Evolutionary conservation across 2,113 vertebrate genomes (phyloP).

Genomic region (Pseudorhombus dupliciocellatus): DNA sequence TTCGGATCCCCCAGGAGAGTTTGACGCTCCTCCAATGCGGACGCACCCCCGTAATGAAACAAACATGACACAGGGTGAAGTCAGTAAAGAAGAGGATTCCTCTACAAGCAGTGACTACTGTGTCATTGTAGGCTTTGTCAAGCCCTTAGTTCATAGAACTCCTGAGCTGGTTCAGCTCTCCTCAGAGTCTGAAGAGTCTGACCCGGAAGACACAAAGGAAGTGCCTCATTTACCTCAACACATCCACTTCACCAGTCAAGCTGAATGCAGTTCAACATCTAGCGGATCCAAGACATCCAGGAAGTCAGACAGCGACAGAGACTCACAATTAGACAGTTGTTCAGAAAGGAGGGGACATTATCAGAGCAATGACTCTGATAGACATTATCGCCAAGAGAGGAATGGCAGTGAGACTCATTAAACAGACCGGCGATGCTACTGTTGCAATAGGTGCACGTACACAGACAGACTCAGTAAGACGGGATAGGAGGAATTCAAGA

Average conservation of each 20-base stretch:
- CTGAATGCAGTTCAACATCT: constrained; percentile 18
- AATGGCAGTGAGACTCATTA: constrained; percentile 77
- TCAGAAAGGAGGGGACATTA: constrained; percentile 80
- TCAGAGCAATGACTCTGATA: constrained; percentile 77
- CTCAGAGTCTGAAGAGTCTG: constrained; percentile 89
- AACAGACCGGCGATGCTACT: constrained; percentile 74
- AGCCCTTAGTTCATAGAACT: constrained; percentile 89
- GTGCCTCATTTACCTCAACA: constrained; percentile 74
- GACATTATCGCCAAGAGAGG: constrained; percentile 80
- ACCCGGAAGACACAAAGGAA: constrained; percentile 76
- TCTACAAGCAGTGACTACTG: constrained; percentile 87
- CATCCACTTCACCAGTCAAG: constrained; percentile 79
- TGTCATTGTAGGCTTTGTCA: constrained; percentile 90
- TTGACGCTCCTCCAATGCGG: constrained; percentile 40
- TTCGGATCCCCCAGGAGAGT: constrained; percentile 45
- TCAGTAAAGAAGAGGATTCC: constrained; percentile 63
- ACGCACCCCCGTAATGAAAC: constrained; percentile 42
- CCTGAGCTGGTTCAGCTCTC: constrained; percentile 94
- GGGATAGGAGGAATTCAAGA: constrained; percentile 78
- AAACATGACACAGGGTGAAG: constrained; percentile 25
- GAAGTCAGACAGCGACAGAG: constrained; percentile 74
- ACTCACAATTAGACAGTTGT: constrained; percentile 73
- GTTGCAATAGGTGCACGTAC: constrained; percentile 79
- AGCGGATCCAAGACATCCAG: constrained; percentile 32
- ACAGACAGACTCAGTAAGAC: constrained; percentile 80